phyloP scores from a whole-genome alignment of 2,888 invertebrate genomes.

The Conops quadrifasciatus region DNA sequence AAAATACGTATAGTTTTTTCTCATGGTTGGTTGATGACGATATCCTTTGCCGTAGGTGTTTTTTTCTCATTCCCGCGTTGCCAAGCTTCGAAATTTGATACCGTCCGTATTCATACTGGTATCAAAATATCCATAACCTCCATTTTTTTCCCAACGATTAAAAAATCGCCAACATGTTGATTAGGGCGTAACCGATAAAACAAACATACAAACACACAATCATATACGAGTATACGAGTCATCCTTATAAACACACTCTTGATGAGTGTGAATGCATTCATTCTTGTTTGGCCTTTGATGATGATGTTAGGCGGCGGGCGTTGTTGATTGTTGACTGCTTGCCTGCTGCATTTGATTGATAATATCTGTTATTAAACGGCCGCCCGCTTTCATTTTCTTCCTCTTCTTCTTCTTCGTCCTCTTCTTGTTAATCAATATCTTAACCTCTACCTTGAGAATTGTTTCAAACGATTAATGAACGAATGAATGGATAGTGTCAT shows the following conservation, averaged over 20 bases:
- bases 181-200: background rate
- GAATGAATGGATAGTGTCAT: background rate
- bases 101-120: too few species aligned
- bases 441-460: background rate
- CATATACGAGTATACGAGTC: background rate
- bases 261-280: too few species aligned
- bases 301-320: conserved; percentile 18
- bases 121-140: conserved; percentile 21
- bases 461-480: background rate
- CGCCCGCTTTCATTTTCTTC: too few species aligned
- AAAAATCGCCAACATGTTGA: conserved; percentile 11
- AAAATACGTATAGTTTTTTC: too few species aligned
- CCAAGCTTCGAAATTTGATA: too few species aligned
- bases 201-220: too few species aligned
- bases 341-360: conserved; percentile 47
- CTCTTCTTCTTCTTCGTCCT: conserved; percentile 18
- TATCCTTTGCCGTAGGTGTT: too few species aligned
- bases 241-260: background rate
- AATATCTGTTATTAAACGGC: conserved; percentile 15
- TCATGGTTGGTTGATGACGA: too few species aligned
- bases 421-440: conserved; percentile 2
- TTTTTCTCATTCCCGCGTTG: too few species aligned
- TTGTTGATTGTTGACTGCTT: conserved; percentile 47
- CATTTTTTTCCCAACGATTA: conserved; percentile 17
- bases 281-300: conserved; percentile 5